phyloP scores from a whole-genome alignment of 2,888 invertebrate species.

The Aspidiotus rigidus region DNA sequence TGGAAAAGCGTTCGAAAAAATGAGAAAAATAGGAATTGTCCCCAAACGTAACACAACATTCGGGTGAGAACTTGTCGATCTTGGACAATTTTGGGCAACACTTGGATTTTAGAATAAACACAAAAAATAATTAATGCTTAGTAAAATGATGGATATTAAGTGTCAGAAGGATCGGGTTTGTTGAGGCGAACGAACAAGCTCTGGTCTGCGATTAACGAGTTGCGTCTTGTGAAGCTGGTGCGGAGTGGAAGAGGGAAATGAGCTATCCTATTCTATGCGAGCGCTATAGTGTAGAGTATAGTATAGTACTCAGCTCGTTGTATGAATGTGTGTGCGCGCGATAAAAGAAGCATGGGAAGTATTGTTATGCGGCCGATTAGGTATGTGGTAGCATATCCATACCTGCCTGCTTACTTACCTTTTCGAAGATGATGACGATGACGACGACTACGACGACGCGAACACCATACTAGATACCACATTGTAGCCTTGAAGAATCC shows the following conservation, averaged over 20 bases:
- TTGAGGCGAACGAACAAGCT: constrained; percentile 33
- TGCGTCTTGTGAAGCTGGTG: constrained; percentile 10
- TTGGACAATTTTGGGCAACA: constrained; percentile 11
- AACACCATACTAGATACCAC: constrained; percentile 21
- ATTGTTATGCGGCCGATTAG: constrained; percentile 33
- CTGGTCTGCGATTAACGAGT: constrained; percentile 16
- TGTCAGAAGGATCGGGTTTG: constrained; percentile 31
- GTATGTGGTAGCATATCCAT: constrained; percentile 34
- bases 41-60: too few species aligned
- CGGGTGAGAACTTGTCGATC: not conserved
- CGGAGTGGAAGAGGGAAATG: not conserved
- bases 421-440: too few species aligned
- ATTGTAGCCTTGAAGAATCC: constrained; percentile 35
- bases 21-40: too few species aligned
- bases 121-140: constrained; percentile 31
- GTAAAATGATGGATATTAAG: constrained; percentile 33
- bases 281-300: too few species aligned
- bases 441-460: constrained; percentile 12
- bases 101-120: constrained; percentile 30
- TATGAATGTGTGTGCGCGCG: not conserved
- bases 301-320: too few species aligned
- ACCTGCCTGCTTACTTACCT: constrained; percentile 20
- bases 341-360: constrained; percentile 3
- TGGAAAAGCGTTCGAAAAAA: too few species aligned
- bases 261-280: not conserved